Percentiles rank a stretch among this genome's conserved stretches.
These are phyloP conservation scores for Aplidium turbinatum DNA, from an alignment of 23 tunicate species.

Conservation along the genomic window DNA sequence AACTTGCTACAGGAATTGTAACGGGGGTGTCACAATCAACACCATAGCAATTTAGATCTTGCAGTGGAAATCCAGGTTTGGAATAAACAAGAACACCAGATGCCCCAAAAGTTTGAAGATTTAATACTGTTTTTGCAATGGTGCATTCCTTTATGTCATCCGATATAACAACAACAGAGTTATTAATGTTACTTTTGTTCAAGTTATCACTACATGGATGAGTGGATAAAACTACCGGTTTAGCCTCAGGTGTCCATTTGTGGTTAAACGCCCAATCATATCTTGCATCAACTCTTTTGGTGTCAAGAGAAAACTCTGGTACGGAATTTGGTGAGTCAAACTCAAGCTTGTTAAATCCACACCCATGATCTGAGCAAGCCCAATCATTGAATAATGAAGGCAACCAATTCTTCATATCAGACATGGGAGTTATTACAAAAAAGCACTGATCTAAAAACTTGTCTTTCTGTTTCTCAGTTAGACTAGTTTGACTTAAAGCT, in stretches of 20 bases:
- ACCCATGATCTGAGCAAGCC: constrained; percentile 68
- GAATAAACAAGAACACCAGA: constrained; percentile 52
- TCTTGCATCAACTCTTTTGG: constrained; percentile 55
- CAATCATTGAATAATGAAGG: constrained; percentile 34
- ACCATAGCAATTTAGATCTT: constrained; percentile 49
- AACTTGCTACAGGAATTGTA: constrained; percentile 49
- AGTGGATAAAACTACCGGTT: not conserved
- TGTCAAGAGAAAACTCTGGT: not conserved
- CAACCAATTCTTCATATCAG: constrained; percentile 49
- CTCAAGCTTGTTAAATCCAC: constrained; percentile 45
- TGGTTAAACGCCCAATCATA: constrained; percentile 67
- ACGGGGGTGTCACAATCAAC: constrained; percentile 29
- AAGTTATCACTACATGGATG: constrained; percentile 17
- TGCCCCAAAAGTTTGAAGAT: constrained; percentile 42
- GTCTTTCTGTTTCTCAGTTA: constrained; percentile 9
- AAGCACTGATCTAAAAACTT: constrained; percentile 13
- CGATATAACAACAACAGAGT: constrained; percentile 32
- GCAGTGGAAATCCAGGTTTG: constrained; percentile 36
- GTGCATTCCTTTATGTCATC: constrained; percentile 22
- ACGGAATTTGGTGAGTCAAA: constrained; percentile 12
- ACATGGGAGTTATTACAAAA: constrained; percentile 46
- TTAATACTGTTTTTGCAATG: constrained; percentile 34
- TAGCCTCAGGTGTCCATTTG: constrained; percentile 18
- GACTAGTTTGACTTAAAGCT: constrained; percentile 19
- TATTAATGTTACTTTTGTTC: not conserved